Evolutionary conservation across 2,113 vertebrate species (phyloP).

Genomic region (Entosphenus tridentatus): DNA sequence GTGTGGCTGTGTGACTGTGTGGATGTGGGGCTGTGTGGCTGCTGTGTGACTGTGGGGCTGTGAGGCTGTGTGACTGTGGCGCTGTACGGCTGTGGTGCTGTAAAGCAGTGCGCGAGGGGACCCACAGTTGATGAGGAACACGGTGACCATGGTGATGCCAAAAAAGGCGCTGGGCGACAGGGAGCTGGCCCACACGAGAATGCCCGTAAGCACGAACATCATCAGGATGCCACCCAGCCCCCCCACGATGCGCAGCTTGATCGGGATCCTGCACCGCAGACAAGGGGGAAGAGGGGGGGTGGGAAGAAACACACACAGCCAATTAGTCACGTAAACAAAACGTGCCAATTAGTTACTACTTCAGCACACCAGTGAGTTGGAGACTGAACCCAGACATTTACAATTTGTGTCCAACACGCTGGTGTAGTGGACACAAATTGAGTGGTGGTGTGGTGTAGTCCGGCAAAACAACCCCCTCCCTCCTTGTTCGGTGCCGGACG

Average conservation of each 20-base stretch:
- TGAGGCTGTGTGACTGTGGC: background rate
- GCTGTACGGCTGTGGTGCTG: background rate
- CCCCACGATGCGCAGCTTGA: slow-evolving; percentile 2
- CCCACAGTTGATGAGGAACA: background rate
- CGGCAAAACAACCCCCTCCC: too few relatives aligned
- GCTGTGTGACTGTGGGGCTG: background rate
- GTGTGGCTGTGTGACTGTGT: background rate
- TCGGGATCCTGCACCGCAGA: background rate
- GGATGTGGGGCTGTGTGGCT: background rate
- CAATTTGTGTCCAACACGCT: too few relatives aligned
- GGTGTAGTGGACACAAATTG: too few relatives aligned
- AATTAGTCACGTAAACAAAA: too few relatives aligned
- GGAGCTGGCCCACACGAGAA: background rate
- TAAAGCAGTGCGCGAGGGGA: background rate
- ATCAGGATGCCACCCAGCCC: slow-evolving; percentile 4
- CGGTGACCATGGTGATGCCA: slow-evolving; percentile 5
- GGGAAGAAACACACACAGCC: too few relatives aligned
- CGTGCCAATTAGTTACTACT: too few relatives aligned
- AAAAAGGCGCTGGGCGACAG: background rate
- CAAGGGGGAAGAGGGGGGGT: too few relatives aligned
- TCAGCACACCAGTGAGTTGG: too few relatives aligned
- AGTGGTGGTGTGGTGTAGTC: too few relatives aligned
- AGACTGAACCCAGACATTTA: too few relatives aligned
- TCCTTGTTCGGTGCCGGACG: too few relatives aligned
- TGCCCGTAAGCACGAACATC: background rate